Evolutionary conservation across 2,113 vertebrate species (phyloP).

Genomic region (Connochaetes taurinus): DNA sequence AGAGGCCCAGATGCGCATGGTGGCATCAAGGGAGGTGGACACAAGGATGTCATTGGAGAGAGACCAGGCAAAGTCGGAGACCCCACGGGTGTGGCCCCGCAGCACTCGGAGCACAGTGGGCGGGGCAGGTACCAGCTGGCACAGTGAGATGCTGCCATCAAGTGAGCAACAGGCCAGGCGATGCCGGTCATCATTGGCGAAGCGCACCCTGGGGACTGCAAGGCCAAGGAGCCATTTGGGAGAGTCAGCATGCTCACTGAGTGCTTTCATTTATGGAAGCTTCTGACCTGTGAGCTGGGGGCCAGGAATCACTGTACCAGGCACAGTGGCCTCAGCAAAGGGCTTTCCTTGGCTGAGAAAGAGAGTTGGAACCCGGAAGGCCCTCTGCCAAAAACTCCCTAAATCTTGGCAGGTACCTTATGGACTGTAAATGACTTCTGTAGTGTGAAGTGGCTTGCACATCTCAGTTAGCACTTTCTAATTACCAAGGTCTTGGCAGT

Average conservation of each 20-base stretch:
- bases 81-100: constrained; percentile 86
- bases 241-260: neutral
- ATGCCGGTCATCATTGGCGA: constrained; percentile 94
- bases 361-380: neutral
- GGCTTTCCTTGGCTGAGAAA: constrained; percentile 35
- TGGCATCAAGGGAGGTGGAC: constrained; percentile 90
- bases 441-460: neutral
- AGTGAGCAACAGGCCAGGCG: constrained; percentile 95
- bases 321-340: neutral
- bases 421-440: neutral
- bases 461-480: neutral
- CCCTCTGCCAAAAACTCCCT: constrained; percentile 2
- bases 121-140: constrained; percentile 89
- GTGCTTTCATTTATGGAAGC: neutral
- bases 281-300: neutral
- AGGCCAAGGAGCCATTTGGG: constrained; percentile 34
- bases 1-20: constrained; percentile 93
- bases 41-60: constrained; percentile 96
- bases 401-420: neutral
- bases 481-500: neutral
- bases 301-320: neutral
- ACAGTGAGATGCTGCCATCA: constrained; percentile 92
- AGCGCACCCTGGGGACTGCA: constrained; percentile 90
- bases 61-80: constrained; percentile 95
- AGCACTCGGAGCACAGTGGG: constrained; percentile 88